Evolutionary conservation across 2,797 vertebrate genomes (phyloP), one percentile per base, ranked within the genome.

Genomic region (Hyperoplus lanceolatus): DNA sequence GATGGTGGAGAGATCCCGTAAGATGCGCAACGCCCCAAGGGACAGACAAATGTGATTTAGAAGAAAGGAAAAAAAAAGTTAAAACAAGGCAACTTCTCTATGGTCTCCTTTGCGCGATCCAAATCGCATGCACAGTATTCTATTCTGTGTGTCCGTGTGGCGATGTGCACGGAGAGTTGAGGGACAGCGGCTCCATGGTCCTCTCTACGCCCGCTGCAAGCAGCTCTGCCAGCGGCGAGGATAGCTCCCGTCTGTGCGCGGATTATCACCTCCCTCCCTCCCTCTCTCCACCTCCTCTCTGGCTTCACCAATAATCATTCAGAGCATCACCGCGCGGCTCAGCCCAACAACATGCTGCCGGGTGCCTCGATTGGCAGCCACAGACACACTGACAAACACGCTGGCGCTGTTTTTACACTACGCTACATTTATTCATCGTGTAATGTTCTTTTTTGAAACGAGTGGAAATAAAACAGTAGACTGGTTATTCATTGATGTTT

Each of bases 201-300:
- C 29, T 66, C 83, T 66, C 55, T 57, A 68, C 78, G 73, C 73
- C 81, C 82, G 87, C 89, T 75, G 79, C 78, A 90, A 29, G 86
- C 84, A 59, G 93, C 88, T 87, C 95, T 96, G 95, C 93, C 94
- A 93, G 91, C n/a, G 94, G 94, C 93, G 87, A 87, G 92, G 94
- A 95, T 91, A 93, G 94, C 90, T 96, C 96, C 29, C 94, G 96
- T 97, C 96, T 96, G 96, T 92, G 96, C 95, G 92, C 93, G 94
- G 96, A 96, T 97, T 96, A 97, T 96, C 96, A 93, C 95, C 95
- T 94, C 96, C 96, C 94, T 95, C 94, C 87, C 94, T 94, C 94
- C 94, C 94, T 94, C 92, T 49, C 95, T 93, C 95, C 94, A 87
- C 39, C 93, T 94, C 95, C 94, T 94, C 95, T 93, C 94, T 85